phyloP scores from a whole-genome alignment of 1,140 invertebrate genomes.

The Proctacanthus coquilletti region DNA sequence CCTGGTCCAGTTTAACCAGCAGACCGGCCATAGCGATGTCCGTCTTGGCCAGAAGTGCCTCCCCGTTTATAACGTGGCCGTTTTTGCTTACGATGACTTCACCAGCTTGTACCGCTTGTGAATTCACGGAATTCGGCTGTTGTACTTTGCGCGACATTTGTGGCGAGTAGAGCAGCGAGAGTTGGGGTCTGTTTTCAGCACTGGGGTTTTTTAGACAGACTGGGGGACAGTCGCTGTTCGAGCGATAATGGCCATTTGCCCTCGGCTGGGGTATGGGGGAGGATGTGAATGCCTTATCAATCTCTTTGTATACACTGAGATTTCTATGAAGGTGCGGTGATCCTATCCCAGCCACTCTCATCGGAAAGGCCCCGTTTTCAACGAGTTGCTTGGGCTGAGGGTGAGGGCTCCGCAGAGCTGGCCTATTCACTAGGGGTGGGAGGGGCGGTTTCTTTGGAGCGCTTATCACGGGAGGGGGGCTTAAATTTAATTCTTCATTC shows the following conservation, averaged over 20 bases:
- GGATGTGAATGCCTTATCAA: constrained; percentile 1
- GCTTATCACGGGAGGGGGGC: constrained; percentile 17
- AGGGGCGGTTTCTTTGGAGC: constrained; percentile 52
- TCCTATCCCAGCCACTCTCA: constrained; percentile 37
- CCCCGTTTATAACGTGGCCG: constrained; percentile 37
- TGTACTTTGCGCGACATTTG: constrained; percentile 32
- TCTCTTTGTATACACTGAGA: neutral
- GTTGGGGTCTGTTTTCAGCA: constrained; percentile 6
- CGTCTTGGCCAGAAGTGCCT: constrained; percentile 45
- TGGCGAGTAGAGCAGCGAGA: constrained; percentile 29
- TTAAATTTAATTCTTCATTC: constrained; percentile 4
- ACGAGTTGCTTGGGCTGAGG: constrained; percentile 19
- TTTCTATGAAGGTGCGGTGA: constrained; percentile 34
- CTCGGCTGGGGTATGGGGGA: neutral
- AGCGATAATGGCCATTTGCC: constrained; percentile 6
- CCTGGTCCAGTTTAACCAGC: constrained; percentile 46
- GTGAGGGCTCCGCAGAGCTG: constrained; percentile 32
- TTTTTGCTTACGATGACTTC: constrained; percentile 34
- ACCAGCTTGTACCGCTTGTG: neutral
- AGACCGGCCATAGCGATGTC: constrained; percentile 48
- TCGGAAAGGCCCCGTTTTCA: constrained; percentile 15
- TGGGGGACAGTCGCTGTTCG: constrained; percentile 7
- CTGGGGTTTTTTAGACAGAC: constrained; percentile 7
- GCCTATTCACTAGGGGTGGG: constrained; percentile 48
- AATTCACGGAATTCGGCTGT: constrained; percentile 9